Base-by-base conservation (phyloP, 2,113 vertebrate species). In the Malurus melanocephalus region DNA sequence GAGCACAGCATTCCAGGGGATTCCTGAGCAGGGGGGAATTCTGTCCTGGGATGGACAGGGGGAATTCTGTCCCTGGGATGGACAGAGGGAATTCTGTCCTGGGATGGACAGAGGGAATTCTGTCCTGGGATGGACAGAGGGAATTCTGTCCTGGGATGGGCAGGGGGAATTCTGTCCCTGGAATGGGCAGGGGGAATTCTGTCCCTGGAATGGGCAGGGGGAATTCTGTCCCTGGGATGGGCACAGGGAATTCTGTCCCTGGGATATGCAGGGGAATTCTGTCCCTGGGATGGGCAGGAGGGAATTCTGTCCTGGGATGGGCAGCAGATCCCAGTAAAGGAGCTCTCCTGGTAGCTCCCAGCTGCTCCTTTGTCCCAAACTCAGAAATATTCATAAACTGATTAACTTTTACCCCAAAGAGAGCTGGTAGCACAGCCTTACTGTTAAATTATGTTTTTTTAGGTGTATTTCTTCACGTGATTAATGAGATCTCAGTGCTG, bases 401-500 rank as follows among this genome's bases (percentile, higher is more conserved):
- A 64, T 82, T 85, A 32, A 71, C 69, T 88, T 88, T 76, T 87
- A 89, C 91, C 90, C 86, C 96, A 94, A 92, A 65, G 48, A 88
- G 65, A 89, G 51, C 76, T 68, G 89, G 93, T 85, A 93, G 92
- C 92, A 94, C 64, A 87, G 33, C 60, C 93, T 92, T 90, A 45
- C 94, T 91, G 93, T 95, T 87, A 96, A 93, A 91, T 97, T 95
- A 94, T 95, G 94, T 95, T 93, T 97, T 72, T 26, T 97, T 97
- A 95, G 93, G 78, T 61, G 79, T 96, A 87, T 94, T 96, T 95
- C 96, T 96, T 96, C 91, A 96, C 90, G 95, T 96, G 96, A 97
- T 97, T 97, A 97, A 98, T 98, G 96, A 75, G 93, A 93, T 87
- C 95, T 97, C 96, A 94, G 72, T 89, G 90, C 93, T 59, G 83